These are phyloP conservation scores for Drosophila conformis DNA, from an alignment of 2,888 invertebrate genomes.

Conservation along the genomic window DNA sequence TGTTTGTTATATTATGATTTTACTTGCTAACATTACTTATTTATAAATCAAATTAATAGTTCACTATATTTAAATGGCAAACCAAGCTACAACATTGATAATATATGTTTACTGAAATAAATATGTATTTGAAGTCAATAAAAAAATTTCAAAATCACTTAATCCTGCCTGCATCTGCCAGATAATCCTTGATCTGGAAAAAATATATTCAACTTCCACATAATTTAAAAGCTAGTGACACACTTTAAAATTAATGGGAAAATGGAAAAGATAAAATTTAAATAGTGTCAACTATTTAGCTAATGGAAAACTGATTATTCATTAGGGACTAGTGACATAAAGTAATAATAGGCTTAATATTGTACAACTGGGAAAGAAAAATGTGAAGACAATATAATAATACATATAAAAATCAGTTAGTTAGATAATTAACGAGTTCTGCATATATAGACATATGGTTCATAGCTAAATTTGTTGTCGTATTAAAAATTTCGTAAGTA, in stretches of 20 bases:
- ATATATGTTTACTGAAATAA: neutral
- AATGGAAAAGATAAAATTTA: neutral
- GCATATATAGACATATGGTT: neutral
- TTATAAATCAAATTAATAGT: neutral
- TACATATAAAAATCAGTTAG: neutral
- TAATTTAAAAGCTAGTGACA: neutral
- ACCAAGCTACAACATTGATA: neutral
- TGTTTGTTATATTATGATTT: neutral
- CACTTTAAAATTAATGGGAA: neutral
- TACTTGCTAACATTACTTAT: neutral
- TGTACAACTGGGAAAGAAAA: neutral
- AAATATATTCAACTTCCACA: neutral
- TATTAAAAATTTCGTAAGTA: neutral
- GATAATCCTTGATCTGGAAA: neutral
- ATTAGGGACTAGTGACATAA: neutral
- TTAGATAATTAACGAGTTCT: neutral
- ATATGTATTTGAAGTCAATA: neutral
- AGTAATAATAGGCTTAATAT: neutral
- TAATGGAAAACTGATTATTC: neutral
- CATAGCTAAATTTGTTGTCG: neutral
- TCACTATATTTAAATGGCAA: neutral
- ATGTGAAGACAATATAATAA: neutral
- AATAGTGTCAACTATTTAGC: neutral
- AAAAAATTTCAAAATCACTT: no score
- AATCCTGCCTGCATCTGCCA: neutral